Percentiles rank a stretch among this genome's conserved stretches.
These are phyloP conservation scores for Mungos mungo DNA, from an alignment of 2,113 vertebrate genomes.

Conservation along the genomic window DNA sequence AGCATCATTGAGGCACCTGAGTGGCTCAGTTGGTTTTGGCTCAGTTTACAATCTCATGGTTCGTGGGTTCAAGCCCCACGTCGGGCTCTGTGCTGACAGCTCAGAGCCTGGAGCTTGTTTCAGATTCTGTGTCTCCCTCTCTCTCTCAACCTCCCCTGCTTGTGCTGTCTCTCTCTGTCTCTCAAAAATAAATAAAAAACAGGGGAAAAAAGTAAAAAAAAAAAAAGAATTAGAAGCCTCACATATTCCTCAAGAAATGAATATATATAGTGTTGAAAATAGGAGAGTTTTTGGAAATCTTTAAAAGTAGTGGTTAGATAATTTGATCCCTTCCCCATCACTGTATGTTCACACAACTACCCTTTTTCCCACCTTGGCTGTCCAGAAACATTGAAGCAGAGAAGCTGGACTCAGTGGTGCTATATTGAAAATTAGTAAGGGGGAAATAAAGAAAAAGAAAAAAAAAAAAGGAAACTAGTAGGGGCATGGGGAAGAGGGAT, in stretches of 20 bases:
- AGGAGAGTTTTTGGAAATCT: not conserved
- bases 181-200: too few species aligned
- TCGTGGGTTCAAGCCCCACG: too few species aligned
- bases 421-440: not conserved
- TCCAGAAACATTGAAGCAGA: not conserved
- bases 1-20: not conserved
- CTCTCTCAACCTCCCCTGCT: too few species aligned
- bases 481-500: not conserved
- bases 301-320: not conserved
- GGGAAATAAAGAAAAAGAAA: too few species aligned
- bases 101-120: too few species aligned
- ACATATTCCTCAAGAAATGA: not conserved
- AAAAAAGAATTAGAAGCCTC: not conserved
- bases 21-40: too few species aligned
- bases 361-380: not conserved
- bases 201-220: too few species aligned
- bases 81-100: too few species aligned
- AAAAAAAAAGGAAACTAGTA: too few species aligned
- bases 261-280: conserved; percentile 7
- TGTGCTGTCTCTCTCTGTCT: too few species aligned
- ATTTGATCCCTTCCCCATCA: not conserved
- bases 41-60: too few species aligned
- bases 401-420: not conserved
- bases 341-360: not conserved
- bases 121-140: too few species aligned